Evolutionary conservation across 1,140 invertebrate genomes (phyloP).

Genomic region (Heliconius congener): DNA sequence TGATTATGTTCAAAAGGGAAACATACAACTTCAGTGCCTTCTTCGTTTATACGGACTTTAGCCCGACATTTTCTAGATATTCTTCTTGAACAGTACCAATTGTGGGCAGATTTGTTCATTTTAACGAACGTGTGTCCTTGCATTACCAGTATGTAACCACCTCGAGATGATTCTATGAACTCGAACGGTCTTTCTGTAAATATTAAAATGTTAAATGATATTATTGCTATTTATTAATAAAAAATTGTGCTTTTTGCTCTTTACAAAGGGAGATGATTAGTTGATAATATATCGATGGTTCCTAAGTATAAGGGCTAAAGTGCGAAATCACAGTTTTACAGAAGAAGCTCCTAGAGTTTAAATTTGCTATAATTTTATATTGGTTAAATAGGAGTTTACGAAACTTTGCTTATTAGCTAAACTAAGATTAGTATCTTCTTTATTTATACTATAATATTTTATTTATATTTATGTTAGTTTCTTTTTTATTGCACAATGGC

Average conservation of each 20-base stretch:
- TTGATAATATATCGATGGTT: not conserved
- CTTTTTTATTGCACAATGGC: no score
- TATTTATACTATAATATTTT: no score
- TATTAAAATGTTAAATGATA: not conserved
- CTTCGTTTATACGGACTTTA: conserved; percentile 37
- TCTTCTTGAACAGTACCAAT: conserved; percentile 52
- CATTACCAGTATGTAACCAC: conserved; percentile 39
- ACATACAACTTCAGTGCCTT: conserved; percentile 22
- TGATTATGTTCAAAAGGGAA: conserved; percentile 41
- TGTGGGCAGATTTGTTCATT: conserved; percentile 39
- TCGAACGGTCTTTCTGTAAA: conserved; percentile 33
- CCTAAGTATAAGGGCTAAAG: not conserved
- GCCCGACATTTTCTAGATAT: conserved; percentile 43
- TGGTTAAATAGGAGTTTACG: no score
- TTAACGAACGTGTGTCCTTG: conserved; percentile 46
- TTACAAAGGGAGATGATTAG: no score
- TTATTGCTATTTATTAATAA: not conserved
- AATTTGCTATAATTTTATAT: no score
- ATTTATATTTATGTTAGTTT: no score
- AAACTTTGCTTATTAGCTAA: no score
- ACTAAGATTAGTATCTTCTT: no score
- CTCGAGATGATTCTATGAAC: conserved; percentile 31
- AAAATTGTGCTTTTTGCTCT: no score
- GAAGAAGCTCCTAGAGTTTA: no score
- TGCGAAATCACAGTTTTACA: no score